Base-by-base conservation (phyloP, 2,888 invertebrate species). In the Himalopsyche kuldschensis region DNA sequence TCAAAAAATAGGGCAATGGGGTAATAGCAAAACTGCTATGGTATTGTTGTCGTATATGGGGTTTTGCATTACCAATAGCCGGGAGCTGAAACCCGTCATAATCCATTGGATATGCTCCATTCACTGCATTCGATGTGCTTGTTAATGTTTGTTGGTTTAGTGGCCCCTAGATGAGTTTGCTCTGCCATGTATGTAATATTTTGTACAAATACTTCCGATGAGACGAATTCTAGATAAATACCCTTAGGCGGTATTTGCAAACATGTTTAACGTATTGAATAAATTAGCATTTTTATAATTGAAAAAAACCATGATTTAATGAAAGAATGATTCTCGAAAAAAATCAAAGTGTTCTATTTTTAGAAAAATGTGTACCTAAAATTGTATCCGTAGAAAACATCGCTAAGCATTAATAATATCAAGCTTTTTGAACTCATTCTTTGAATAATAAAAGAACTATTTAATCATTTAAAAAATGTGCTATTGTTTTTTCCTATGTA, bases 81-180 rank as follows among this genome's bases (percentile, higher is more conserved):
- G 47, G 77, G 80, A 48, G 80, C 84, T 31, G 46, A 30, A 35
- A 79, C 35, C 80, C 84, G 84, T 84, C 84, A 78, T 84, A 84
- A 84, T 84, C 84, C 84, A 84, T 84, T 46, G 81, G 84, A n/a
- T 75, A 27, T 47, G 84, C 69, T 84, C 81, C 81, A 84, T 84
- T 84, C 84, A 84, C 35, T 30, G 41, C 63, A 84, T 84, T 84
- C 84, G 84, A 78, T 77, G 78, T 78, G 84, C 84, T 84, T 84
- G 84, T 84, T 84, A 84, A 31, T 77, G 79, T 83, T 83, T 83
- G 83, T 83, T 79, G 78, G 55, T 35, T 35, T 41, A 77, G 32
- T 77, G 41, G 78, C 47, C 47, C 78, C 47, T 27, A 46, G 46
- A 27, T 46, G 47, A 47, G 24, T 78, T 78, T 24, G 31, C 24